phyloP scores from a whole-genome alignment of 1,140 invertebrate genomes.

The Drosophila virilis region DNA sequence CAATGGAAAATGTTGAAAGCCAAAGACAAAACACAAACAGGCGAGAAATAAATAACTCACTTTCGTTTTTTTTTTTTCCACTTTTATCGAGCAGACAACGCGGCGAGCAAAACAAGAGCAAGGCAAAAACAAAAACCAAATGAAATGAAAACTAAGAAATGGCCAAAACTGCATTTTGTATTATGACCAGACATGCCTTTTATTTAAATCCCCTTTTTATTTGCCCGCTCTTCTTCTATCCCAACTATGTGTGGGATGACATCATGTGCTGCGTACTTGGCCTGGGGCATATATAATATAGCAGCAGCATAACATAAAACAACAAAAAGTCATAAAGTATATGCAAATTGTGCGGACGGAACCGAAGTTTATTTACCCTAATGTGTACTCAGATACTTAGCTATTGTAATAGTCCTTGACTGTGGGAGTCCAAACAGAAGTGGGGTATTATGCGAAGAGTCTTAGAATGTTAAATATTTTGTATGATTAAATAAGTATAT shows the following conservation, averaged over 20 bases:
- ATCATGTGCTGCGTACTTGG: slow-evolving; percentile 33
- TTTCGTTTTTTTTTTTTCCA: slow-evolving; percentile 49
- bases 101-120: slow-evolving; percentile 7
- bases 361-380: not conserved
- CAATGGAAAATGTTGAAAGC: slow-evolving; percentile 20
- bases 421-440: too few species aligned
- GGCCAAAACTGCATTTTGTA: slow-evolving; percentile 56
- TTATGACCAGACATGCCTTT: slow-evolving; percentile 25
- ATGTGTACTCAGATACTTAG: not conserved
- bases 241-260: slow-evolving; percentile 35
- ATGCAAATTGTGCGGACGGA: not conserved
- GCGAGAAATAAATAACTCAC: slow-evolving; percentile 63
- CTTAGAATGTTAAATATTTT: too few species aligned
- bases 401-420: too few species aligned
- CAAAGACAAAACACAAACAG: slow-evolving; percentile 2
- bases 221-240: slow-evolving; percentile 4
- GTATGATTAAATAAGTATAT: too few species aligned
- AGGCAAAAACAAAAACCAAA: slow-evolving; percentile 41
- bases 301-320: slow-evolving; percentile 20
- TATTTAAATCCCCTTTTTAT: slow-evolving; percentile 4
- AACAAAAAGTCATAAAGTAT: slow-evolving; percentile 5
- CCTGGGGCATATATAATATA: slow-evolving; percentile 1
- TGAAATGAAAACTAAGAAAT: slow-evolving; percentile 19
- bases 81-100: not conserved
- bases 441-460: too few species aligned